Conservation (phyloP, 2,888 invertebrate genomes). For the Sabellastarte sp. region DNA sequence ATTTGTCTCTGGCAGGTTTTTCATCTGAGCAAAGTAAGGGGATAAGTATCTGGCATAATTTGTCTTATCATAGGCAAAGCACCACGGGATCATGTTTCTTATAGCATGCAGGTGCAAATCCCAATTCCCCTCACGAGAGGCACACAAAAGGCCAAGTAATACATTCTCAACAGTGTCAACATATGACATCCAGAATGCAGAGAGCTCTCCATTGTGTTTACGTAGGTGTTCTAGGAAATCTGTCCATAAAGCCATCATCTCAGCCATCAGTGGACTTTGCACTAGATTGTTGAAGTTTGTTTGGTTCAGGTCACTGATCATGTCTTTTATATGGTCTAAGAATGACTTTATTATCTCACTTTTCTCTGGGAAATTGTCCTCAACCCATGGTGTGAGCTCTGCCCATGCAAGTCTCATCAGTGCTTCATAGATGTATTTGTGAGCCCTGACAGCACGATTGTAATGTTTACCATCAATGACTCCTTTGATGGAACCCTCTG, state of each 20-base stretch:
- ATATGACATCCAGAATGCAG: too few relatives aligned
- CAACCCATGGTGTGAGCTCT: too few relatives aligned
- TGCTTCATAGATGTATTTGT: conserved; percentile 28
- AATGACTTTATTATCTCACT: too few relatives aligned
- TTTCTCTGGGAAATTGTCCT: too few relatives aligned
- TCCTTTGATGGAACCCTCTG: conserved; percentile 23
- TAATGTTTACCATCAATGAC: conserved; percentile 19
- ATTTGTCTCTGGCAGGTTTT: conserved; percentile 9
- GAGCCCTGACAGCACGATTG: conserved; percentile 11
- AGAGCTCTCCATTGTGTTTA: too few relatives aligned
- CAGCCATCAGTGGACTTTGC: too few relatives aligned
- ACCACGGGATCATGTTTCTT: conserved; percentile 28
- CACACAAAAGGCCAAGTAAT: conserved; percentile 21
- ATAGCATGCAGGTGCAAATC: conserved; percentile 25
- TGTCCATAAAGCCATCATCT: too few relatives aligned
- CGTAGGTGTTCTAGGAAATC: too few relatives aligned
- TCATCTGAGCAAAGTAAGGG: conserved; percentile 20
- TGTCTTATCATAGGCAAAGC: conserved; percentile 31
- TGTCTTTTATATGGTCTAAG: too few relatives aligned
- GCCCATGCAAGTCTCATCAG: conserved; percentile 19
- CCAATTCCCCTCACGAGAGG: conserved; percentile 28
- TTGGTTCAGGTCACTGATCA: too few relatives aligned
- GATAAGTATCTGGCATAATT: conserved; percentile 33
- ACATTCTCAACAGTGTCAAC: too few relatives aligned
- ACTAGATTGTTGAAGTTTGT: too few relatives aligned